Conservation (phyloP, 2,888 invertebrate genomes). For the Cephus spinipes region DNA sequence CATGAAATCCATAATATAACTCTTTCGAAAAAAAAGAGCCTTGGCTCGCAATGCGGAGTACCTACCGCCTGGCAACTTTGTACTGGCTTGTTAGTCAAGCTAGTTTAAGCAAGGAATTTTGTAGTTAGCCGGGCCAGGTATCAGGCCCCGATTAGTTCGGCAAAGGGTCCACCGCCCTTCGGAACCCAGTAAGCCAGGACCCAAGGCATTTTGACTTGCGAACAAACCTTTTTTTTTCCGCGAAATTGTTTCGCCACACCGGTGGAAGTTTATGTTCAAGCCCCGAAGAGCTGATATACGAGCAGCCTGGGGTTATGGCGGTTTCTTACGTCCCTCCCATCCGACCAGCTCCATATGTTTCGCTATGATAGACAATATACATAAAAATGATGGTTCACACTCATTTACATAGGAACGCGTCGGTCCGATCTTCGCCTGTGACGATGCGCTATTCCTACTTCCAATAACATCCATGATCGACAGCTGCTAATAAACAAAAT, state of each 20-base stretch:
- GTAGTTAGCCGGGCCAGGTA: neutral
- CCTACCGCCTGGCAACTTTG: neutral
- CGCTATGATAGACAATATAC: neutral
- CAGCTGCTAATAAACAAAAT: neutral
- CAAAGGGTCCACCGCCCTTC: neutral
- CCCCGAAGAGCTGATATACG: constrained; percentile 21
- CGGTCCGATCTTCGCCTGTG: neutral
- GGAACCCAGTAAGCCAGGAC: neutral
- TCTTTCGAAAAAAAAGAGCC: neutral
- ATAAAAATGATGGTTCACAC: neutral
- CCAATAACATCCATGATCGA: neutral
- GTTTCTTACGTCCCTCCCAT: constrained; percentile 55
- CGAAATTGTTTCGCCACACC: constrained; percentile 23
- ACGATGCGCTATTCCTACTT: neutral
- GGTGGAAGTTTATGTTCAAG: constrained; percentile 52
- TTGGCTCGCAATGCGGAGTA: neutral
- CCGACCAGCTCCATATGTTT: constrained; percentile 21
- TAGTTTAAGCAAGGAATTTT: neutral
- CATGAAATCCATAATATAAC: neutral
- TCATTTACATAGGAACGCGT: neutral
- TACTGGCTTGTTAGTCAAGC: neutral
- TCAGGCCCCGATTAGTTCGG: neutral
- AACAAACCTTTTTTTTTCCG: constrained; percentile 15
- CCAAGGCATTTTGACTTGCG: constrained; percentile 9
- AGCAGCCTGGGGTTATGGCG: constrained; percentile 33